Conservation (phyloP, 37 sponge, comb jelly and placozoan species). For the Petrosia ficiformis region DNA sequence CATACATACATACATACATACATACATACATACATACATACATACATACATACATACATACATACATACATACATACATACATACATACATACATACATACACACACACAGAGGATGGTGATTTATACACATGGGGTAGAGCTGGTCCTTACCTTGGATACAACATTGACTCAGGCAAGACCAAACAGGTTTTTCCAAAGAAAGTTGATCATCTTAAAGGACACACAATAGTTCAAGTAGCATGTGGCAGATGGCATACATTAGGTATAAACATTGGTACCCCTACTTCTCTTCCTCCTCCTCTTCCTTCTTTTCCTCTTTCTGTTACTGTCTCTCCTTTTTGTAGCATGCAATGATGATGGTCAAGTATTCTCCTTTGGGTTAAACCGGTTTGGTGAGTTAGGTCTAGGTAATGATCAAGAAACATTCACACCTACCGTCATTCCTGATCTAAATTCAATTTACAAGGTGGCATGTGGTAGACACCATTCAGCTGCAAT, state of each 20-base stretch:
- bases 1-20: too few relatives aligned
- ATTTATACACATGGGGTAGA: slow-evolving; percentile 90
- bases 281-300: not conserved
- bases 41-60: too few relatives aligned
- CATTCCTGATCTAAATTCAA: not conserved
- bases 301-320: too few relatives aligned
- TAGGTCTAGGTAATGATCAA: slow-evolving; percentile 62
- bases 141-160: slow-evolving; percentile 70
- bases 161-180: slow-evolving; percentile 21
- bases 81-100: too few relatives aligned
- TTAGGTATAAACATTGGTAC: slow-evolving; percentile 57
- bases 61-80: too few relatives aligned
- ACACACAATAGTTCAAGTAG: slow-evolving; percentile 34
- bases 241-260: slow-evolving; percentile 69
- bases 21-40: too few relatives aligned
- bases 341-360: not conserved
- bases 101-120: slow-evolving; percentile 82
- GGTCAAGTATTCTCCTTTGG: slow-evolving; percentile 44
- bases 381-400: slow-evolving; percentile 70
- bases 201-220: slow-evolving; percentile 33
- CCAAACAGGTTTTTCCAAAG: slow-evolving; percentile 58
- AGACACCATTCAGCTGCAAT: slow-evolving; percentile 63
- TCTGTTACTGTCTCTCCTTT: not conserved
- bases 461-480: slow-evolving; percentile 64
- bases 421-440: slow-evolving; percentile 34